Percentiles rank a stretch among this genome's conserved stretches.
These are phyloP conservation scores for Ennomos fuscantarius DNA, from an alignment of 2,888 invertebrate genomes.

Conservation along the genomic window DNA sequence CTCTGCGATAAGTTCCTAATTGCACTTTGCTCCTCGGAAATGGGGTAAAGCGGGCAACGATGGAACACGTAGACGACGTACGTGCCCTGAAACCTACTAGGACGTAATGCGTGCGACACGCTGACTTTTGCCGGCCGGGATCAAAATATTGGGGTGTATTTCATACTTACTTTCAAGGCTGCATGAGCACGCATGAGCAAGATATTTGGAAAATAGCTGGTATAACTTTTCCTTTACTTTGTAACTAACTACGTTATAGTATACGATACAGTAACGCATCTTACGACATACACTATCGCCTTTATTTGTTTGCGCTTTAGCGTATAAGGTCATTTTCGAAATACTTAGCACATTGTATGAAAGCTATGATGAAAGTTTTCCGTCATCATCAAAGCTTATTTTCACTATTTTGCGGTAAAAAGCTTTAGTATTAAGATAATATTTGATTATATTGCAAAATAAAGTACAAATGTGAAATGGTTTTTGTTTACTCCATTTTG, in stretches of 20 bases:
- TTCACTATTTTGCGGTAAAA: no score
- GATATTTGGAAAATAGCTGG: constrained; percentile 19
- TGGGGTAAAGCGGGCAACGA: constrained; percentile 64
- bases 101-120: constrained; percentile 58
- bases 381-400: no score
- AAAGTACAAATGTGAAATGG: no score
- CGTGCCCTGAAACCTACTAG: constrained; percentile 69
- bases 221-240: constrained; percentile 7
- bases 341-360: no score
- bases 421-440: no score
- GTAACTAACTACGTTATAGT: background rate
- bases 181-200: constrained; percentile 17
- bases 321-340: no score
- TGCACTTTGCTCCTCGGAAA: constrained; percentile 72
- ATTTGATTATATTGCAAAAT: no score
- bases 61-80: constrained; percentile 62
- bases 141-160: constrained; percentile 54
- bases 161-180: constrained; percentile 42
- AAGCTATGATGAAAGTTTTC: no score
- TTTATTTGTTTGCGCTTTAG: no score
- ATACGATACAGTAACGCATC: background rate
- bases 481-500: no score
- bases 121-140: constrained; percentile 49
- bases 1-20: constrained; percentile 74
- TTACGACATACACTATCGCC: no score